A percentile compares a stretch with the other conserved stretches of the same genome.
Evolutionary conservation across 2,888 invertebrate species (phyloP).

Genomic region (Ophion ventricosus): DNA sequence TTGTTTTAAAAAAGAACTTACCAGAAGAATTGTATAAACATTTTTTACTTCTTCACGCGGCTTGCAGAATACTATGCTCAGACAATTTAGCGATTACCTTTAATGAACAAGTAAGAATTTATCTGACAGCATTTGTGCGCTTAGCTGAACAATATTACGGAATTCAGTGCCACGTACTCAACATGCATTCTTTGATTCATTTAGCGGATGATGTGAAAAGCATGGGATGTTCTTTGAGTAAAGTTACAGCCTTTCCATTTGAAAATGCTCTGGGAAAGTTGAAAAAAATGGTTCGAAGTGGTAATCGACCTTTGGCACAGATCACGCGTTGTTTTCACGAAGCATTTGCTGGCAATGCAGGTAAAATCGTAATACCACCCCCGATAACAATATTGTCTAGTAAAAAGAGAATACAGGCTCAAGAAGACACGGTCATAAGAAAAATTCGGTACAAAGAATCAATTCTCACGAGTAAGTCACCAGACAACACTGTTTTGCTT

Average conservation of each 20-base stretch:
- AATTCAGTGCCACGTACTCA: background rate
- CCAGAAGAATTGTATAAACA: conserved; percentile 46
- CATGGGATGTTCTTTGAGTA: background rate
- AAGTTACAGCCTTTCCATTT: conserved; percentile 1
- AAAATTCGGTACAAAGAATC: background rate
- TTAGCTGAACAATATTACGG: conserved; percentile 3
- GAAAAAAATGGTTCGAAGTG: conserved; percentile 10
- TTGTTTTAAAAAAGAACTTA: conserved; percentile 63
- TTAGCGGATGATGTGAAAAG: background rate
- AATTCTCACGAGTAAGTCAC: conserved; percentile 3
- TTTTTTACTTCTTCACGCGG: conserved; percentile 54
- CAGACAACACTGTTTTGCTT: conserved; percentile 6
- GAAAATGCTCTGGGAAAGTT: conserved; percentile 8
- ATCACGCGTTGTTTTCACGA: conserved; percentile 2
- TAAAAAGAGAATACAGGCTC: background rate
- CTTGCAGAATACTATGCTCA: conserved; percentile 36
- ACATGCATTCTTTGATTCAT: background rate
- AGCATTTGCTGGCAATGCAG: background rate
- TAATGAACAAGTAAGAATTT: conserved; percentile 12
- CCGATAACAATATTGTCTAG: conserved; percentile 1
- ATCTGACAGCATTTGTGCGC: conserved; percentile 1
- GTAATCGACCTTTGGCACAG: background rate
- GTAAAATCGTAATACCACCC: conserved; percentile 10
- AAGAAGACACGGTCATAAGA: background rate
- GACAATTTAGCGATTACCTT: conserved; percentile 14